These are phyloP conservation scores for Amphiprion percula DNA, from an alignment of 2,113 vertebrate species.

Conservation along the genomic window DNA sequence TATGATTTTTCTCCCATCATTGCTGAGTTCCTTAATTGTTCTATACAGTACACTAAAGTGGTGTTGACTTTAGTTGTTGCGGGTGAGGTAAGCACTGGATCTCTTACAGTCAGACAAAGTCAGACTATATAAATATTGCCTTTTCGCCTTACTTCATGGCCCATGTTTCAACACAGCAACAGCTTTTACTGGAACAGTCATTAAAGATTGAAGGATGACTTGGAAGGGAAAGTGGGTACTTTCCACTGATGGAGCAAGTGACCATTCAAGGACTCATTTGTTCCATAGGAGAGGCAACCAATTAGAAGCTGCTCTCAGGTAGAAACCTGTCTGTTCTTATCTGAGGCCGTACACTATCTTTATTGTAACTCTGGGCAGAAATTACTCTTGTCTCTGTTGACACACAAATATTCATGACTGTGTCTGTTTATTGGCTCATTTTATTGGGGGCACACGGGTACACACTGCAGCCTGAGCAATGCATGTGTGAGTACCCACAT, in stretches of 20 bases:
- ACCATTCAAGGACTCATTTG: constrained; percentile 64
- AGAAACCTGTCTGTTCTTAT: constrained; percentile 46
- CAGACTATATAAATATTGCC: constrained; percentile 69
- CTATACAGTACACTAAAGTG: background rate
- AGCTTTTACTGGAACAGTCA: constrained; percentile 69
- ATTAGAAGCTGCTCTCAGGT: constrained; percentile 56
- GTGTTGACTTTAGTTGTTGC: constrained; percentile 37
- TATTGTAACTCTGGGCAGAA: background rate
- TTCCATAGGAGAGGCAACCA: constrained; percentile 57
- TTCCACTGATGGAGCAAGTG: constrained; percentile 68
- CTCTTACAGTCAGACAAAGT: constrained; percentile 46
- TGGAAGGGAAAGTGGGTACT: constrained; percentile 64
- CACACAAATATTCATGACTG: constrained; percentile 4
- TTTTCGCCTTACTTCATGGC: constrained; percentile 60
- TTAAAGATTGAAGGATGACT: constrained; percentile 72
- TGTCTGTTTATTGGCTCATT: constrained; percentile 14
- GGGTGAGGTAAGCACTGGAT: constrained; percentile 69
- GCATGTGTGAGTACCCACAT: background rate
- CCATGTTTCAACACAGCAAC: constrained; percentile 62
- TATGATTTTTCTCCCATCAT: background rate
- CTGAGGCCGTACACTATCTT: constrained; percentile 26
- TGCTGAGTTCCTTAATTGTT: constrained; percentile 4
- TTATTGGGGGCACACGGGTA: background rate
- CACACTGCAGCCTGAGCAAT: background rate
- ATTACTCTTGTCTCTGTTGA: constrained; percentile 16